A percentile compares a stretch with the other conserved stretches of the same genome.
phyloP scores from a whole-genome alignment of 2,113 vertebrate species.

The Mellivora capensis region DNA sequence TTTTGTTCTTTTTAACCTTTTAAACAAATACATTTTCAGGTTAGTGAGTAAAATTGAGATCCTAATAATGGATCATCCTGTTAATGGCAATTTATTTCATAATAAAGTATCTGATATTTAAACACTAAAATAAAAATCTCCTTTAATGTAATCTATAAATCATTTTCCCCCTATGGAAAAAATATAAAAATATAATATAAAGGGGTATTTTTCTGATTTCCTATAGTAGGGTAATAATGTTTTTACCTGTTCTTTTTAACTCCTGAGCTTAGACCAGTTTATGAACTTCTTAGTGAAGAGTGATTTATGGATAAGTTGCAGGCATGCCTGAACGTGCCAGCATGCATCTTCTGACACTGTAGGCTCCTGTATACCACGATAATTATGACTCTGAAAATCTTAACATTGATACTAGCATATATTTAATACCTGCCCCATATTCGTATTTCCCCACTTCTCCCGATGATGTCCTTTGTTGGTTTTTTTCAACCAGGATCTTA shows the following conservation, averaged over 20 bases:
- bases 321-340: not conserved
- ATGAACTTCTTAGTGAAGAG: not conserved
- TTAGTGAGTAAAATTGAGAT: not conserved
- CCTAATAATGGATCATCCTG: not conserved
- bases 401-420: not conserved
- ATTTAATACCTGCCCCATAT: not conserved
- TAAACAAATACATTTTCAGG: not conserved
- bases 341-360: not conserved
- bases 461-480: not conserved
- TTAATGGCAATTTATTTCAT: constrained; percentile 24
- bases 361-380: not conserved
- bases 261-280: not conserved
- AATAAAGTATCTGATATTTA: constrained; percentile 16
- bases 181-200: not conserved
- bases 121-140: not conserved
- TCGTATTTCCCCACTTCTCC: not conserved
- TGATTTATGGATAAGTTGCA: not conserved
- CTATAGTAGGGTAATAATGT: not conserved
- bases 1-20: not conserved
- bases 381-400: not conserved
- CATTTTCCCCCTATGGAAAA: not conserved
- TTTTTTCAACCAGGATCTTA: not conserved
- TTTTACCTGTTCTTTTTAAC: constrained; percentile 6
- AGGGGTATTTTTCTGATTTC: constrained; percentile 1
- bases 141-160: constrained; percentile 9